These are phyloP conservation scores for Myrmecobius fasciatus DNA, from an alignment of 2,113 vertebrate genomes.

Conservation along the genomic window DNA sequence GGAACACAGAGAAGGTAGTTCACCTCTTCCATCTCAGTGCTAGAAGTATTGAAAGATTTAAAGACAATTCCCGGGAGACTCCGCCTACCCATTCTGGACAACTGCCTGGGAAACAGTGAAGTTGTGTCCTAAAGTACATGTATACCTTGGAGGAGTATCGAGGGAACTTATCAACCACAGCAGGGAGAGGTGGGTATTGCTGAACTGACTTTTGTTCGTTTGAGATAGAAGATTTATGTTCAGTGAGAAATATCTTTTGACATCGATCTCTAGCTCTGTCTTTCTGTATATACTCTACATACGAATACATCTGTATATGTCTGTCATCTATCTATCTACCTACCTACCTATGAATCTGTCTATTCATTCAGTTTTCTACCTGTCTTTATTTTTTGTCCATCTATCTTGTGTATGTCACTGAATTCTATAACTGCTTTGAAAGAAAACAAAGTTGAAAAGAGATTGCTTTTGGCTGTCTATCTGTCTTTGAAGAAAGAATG, in stretches of 20 bases:
- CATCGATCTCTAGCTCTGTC: not conserved
- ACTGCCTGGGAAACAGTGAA: conserved; percentile 6
- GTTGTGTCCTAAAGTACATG: not conserved
- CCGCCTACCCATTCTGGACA: conserved; percentile 61
- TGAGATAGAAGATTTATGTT: not conserved
- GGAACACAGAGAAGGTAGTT: conserved; percentile 37
- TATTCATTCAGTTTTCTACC: not conserved
- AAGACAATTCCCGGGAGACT: conserved; percentile 57
- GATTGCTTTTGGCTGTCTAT: conserved; percentile 4
- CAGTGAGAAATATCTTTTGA: conserved; percentile 14
- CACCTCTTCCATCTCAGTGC: conserved; percentile 58
- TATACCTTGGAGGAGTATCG: conserved; percentile 23
- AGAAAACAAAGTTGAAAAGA: conserved; percentile 40
- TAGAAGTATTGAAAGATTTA: not conserved
- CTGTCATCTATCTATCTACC: not conserved
- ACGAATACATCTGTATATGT: not conserved
- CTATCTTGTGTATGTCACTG: conserved; percentile 21
- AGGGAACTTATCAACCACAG: conserved; percentile 65
- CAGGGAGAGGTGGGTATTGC: conserved; percentile 77
- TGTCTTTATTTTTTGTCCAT: conserved; percentile 24
- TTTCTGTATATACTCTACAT: not conserved
- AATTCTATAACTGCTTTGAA: not conserved
- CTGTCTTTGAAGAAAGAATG: conserved; percentile 47
- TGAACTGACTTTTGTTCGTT: conserved; percentile 38
- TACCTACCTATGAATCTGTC: not conserved